These are phyloP conservation scores for Drosophila mayaguana DNA, from an alignment of 2,888 invertebrate genomes.

Conservation along the genomic window DNA sequence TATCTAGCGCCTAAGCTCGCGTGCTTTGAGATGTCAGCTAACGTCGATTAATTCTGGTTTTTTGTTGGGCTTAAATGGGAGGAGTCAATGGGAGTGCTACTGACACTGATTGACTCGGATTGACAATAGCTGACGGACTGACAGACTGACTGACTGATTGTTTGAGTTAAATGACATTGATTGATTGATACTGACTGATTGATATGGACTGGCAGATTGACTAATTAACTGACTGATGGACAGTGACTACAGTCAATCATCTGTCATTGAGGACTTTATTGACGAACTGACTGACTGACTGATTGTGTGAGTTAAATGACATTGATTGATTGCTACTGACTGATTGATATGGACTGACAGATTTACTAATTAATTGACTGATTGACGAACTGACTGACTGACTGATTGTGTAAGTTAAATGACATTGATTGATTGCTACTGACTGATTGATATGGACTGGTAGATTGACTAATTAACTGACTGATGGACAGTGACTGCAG, in stretches of 20 bases:
- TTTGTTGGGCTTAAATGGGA: too few relatives aligned
- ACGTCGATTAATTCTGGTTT: not conserved
- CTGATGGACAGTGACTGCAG: not conserved
- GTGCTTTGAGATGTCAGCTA: not conserved
- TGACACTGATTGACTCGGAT: not conserved
- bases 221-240: not conserved
- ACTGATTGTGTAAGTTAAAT: not conserved
- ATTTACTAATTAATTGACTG: not conserved
- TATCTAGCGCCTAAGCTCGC: slow-evolving; percentile 5
- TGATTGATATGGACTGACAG: not conserved
- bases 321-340: not conserved
- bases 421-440: not conserved
- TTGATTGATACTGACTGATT: not conserved
- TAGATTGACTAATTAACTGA: not conserved
- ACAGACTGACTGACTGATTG: not conserved
- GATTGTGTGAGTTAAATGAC: too few relatives aligned
- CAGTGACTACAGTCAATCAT: too few relatives aligned
- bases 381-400: not conserved
- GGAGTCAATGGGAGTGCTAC: not conserved
- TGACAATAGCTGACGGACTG: not conserved
- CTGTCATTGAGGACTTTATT: too few relatives aligned
- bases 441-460: not conserved
- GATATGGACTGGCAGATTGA: not conserved
- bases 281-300: not conserved
- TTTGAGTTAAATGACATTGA: not conserved